Evolutionary conservation across 2,797 vertebrate species (phyloP).

Genomic region (Gouania willdenowi): DNA sequence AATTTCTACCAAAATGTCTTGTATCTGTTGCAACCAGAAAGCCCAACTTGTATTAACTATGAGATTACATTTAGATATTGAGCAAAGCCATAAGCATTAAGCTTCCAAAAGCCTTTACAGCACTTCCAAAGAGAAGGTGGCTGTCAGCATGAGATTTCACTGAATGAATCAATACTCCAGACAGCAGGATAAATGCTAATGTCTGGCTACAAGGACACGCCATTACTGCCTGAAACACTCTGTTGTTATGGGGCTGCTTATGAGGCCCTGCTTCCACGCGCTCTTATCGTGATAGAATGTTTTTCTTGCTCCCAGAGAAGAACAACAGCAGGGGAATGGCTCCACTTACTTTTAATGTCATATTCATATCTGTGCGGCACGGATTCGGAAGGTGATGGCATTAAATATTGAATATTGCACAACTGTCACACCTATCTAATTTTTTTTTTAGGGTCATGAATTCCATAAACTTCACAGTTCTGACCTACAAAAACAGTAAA

Average conservation of each 20-base stretch:
- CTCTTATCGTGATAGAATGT: slow-evolving; percentile 2
- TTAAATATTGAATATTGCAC: neutral
- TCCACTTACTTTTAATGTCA: neutral
- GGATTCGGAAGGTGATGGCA: neutral
- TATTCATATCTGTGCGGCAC: slow-evolving; percentile 3
- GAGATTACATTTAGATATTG: slow-evolving; percentile 14
- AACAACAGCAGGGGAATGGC: neutral
- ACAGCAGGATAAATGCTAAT: slow-evolving; percentile 30
- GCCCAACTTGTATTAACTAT: slow-evolving; percentile 1
- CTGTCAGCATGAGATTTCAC: slow-evolving; percentile 36
- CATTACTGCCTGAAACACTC: slow-evolving; percentile 6
- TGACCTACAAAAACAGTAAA: too few relatives aligned
- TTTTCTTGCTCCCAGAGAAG: neutral
- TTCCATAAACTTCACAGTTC: too few relatives aligned
- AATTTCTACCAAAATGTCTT: neutral
- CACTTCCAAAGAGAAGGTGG: slow-evolving; percentile 19
- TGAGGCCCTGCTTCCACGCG: neutral
- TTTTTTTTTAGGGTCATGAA: neutral
- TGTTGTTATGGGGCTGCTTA: slow-evolving; percentile 1
- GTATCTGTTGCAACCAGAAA: neutral
- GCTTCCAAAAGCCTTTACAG: slow-evolving; percentile 20
- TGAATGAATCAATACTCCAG: slow-evolving; percentile 36
- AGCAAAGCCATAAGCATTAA: slow-evolving; percentile 1
- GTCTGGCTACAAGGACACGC: slow-evolving; percentile 16
- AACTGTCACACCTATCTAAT: neutral